Conservation (phyloP, 2,113 vertebrate genomes). For the Oxygymnocypris stewartii region DNA sequence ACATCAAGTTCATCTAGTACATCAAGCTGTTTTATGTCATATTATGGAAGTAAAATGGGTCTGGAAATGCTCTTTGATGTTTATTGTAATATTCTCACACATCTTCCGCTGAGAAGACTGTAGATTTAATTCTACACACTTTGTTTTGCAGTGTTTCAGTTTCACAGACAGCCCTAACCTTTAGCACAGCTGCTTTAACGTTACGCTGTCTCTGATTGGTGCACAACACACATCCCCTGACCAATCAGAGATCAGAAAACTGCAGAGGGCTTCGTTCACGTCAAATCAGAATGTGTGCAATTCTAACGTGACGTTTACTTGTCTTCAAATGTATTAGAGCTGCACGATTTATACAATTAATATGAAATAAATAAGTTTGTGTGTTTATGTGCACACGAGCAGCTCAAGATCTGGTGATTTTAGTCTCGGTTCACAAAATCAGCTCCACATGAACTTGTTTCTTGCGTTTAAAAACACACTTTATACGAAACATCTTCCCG, state of each 20-base stretch:
- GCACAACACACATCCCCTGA: neutral
- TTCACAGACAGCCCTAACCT: neutral
- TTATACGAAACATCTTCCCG: neutral
- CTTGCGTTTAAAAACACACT: neutral
- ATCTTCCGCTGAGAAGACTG: neutral
- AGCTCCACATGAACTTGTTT: too few relatives aligned
- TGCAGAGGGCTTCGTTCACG: neutral
- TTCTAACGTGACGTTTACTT: too few relatives aligned
- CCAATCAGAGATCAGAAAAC: conserved; percentile 5
- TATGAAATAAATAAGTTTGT: too few relatives aligned
- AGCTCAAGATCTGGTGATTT: too few relatives aligned
- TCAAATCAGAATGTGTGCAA: neutral
- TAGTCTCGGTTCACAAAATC: too few relatives aligned
- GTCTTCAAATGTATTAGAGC: neutral
- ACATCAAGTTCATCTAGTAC: too few relatives aligned
- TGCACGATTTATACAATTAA: neutral
- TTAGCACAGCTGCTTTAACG: neutral
- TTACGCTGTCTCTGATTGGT: conserved; percentile 2
- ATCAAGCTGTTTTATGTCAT: neutral
- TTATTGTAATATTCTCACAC: neutral
- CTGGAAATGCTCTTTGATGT: neutral
- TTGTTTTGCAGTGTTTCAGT: neutral
- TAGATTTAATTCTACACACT: neutral
- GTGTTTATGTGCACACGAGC: neutral
- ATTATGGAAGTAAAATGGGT: neutral